A percentile compares a stretch with the other conserved stretches of the same genome.
These are phyloP conservation scores for Clarias pachynema DNA, from an alignment of 2,797 vertebrate species.

Conservation along the genomic window DNA sequence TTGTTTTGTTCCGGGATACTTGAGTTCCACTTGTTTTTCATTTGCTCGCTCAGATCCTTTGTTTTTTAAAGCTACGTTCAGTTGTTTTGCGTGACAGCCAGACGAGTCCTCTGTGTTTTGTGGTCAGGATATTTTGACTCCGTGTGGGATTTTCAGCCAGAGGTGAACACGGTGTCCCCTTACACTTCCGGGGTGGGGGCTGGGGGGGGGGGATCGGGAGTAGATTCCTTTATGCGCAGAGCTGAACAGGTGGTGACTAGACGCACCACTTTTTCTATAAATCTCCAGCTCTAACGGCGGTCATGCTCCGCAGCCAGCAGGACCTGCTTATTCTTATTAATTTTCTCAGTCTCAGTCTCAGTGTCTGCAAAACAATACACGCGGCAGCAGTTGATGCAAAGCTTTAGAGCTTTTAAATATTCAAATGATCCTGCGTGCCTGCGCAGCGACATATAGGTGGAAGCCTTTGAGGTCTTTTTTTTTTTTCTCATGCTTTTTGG, in stretches of 20 bases:
- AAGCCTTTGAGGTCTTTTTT: background rate
- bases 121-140: constrained; percentile 2
- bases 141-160: constrained; percentile 2
- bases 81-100: background rate
- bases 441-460: background rate
- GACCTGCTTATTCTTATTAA: background rate
- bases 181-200: constrained; percentile 6
- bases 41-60: background rate
- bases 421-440: constrained; percentile 21
- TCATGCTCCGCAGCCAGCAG: no score
- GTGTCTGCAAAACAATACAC: background rate
- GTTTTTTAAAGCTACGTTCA: background rate
- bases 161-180: constrained; percentile 34
- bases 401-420: constrained; percentile 33
- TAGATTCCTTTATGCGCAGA: constrained; percentile 34
- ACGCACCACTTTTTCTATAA: background rate
- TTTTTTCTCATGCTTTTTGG: background rate
- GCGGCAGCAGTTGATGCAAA: background rate
- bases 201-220: background rate
- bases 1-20: background rate
- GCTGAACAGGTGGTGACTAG: constrained; percentile 31
- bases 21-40: background rate
- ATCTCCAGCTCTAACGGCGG: no score
- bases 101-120: background rate
- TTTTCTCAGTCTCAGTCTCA: background rate